These are phyloP conservation scores for Ormyrus nitidulus DNA, from an alignment of 2,888 invertebrate species.

Conservation along the genomic window DNA sequence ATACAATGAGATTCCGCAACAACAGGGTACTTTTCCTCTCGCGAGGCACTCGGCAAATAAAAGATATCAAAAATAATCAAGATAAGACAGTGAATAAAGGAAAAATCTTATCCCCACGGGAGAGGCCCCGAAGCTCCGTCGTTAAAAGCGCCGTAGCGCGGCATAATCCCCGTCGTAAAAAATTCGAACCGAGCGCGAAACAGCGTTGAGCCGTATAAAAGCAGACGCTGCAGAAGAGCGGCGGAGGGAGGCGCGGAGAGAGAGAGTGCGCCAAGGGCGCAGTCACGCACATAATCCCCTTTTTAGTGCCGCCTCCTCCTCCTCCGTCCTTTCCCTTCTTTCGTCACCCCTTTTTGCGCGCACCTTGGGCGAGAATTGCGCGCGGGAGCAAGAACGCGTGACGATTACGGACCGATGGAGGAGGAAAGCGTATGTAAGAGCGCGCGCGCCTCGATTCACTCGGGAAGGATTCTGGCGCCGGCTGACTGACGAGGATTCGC, in stretches of 20 bases:
- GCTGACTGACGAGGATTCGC: no score
- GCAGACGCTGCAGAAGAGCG: neutral
- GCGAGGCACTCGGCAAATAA: neutral
- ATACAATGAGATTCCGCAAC: no score
- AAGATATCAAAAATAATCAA: conserved; percentile 6
- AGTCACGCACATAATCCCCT: conserved; percentile 46
- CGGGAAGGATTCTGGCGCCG: no score
- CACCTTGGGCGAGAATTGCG: neutral
- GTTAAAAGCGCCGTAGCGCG: neutral
- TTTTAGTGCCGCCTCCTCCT: conserved; percentile 28
- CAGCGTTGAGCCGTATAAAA: conserved; percentile 25
- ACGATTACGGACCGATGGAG: no score
- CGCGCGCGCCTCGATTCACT: no score
- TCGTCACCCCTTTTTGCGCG: conserved; percentile 9
- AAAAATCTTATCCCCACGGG: conserved; percentile 1
- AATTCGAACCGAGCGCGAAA: conserved; percentile 29
- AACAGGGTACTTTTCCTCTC: neutral
- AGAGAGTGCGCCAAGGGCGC: conserved; percentile 34
- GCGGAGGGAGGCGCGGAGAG: neutral
- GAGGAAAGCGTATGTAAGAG: no score
- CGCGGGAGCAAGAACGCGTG: no score
- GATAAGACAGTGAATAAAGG: conserved; percentile 25
- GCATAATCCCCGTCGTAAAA: conserved; percentile 37
- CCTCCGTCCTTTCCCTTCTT: conserved; percentile 3
- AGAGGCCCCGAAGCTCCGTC: neutral